These are phyloP conservation scores for Zele albiditarsus DNA, from an alignment of 2,888 invertebrate species.

Conservation along the genomic window DNA sequence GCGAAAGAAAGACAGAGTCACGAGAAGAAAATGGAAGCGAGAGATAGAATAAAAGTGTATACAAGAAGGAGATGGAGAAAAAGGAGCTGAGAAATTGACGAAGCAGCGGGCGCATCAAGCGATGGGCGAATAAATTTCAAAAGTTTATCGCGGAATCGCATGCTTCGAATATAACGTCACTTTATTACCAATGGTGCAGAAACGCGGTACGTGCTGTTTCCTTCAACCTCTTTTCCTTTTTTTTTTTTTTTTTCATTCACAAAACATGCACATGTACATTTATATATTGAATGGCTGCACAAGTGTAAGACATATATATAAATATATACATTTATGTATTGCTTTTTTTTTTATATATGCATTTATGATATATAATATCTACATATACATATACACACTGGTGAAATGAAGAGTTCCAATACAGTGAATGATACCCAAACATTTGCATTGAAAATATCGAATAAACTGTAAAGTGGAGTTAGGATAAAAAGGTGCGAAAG, in stretches of 20 bases:
- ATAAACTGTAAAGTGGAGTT: no score
- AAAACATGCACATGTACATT: constrained; percentile 2
- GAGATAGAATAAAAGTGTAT: constrained; percentile 6
- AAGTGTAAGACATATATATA: not conserved
- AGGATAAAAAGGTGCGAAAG: no score
- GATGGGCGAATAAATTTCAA: constrained; percentile 64
- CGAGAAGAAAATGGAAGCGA: constrained; percentile 30
- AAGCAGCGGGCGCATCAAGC: constrained; percentile 40
- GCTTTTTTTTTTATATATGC: not conserved
- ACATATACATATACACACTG: not conserved
- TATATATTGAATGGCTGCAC: not conserved
- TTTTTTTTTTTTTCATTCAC: constrained; percentile 26
- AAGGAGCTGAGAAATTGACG: constrained; percentile 45
- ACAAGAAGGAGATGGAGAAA: not conserved
- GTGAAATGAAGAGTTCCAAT: no score
- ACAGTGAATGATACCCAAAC: not conserved
- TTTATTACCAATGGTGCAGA: constrained; percentile 64
- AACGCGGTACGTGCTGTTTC: constrained; percentile 46
- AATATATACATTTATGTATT: not conserved
- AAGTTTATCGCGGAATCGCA: constrained; percentile 71
- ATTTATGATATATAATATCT: not conserved
- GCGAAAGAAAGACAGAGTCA: not conserved
- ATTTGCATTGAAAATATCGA: no score
- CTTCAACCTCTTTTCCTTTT: constrained; percentile 18
- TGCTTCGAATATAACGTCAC: constrained; percentile 66